These are phyloP conservation scores for Brotula barbata DNA, from an alignment of 2,797 vertebrate genomes.

Conservation along the genomic window DNA sequence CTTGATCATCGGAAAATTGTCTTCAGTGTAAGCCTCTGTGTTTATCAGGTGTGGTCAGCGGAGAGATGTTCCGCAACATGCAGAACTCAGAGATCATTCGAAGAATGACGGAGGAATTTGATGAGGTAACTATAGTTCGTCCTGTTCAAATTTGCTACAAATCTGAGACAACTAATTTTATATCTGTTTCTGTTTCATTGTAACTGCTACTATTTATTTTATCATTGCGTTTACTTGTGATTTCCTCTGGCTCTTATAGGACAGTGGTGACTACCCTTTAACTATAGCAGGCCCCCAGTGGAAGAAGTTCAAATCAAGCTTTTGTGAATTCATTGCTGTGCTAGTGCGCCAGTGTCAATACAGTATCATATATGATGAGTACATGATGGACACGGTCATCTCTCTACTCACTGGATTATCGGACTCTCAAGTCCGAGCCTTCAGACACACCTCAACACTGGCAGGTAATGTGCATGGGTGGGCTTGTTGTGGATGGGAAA, in stretches of 20 bases:
- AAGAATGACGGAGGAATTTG: slow-evolving; percentile 99
- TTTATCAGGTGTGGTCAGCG: slow-evolving; percentile 91
- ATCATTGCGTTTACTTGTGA: slow-evolving; percentile 12
- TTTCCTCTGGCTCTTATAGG: slow-evolving; percentile 76
- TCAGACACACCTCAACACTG: slow-evolving; percentile 98
- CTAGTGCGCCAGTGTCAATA: slow-evolving; percentile 98
- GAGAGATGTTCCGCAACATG: slow-evolving; percentile 99
- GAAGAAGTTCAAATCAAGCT: slow-evolving; percentile 99
- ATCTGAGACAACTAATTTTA: too few relatives aligned
- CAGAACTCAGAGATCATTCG: slow-evolving; percentile 99
- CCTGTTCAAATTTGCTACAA: neutral
- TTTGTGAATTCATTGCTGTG: slow-evolving; percentile 98
- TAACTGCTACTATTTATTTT: neutral
- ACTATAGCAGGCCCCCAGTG: slow-evolving; percentile 99
- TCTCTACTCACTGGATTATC: slow-evolving; percentile 97
- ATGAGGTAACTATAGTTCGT: slow-evolving; percentile 85
- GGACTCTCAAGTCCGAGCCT: slow-evolving; percentile 98
- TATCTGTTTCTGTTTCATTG: neutral
- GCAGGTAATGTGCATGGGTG: slow-evolving; percentile 87
- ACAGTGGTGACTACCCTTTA: slow-evolving; percentile 97
- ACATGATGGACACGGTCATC: slow-evolving; percentile 99
- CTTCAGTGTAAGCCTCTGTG: slow-evolving; percentile 8
- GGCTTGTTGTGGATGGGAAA: neutral
- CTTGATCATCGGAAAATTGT: neutral
- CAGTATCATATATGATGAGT: slow-evolving; percentile 99